These are phyloP conservation scores for Dicycla oo DNA, from an alignment of 2,888 invertebrate genomes.

Conservation along the genomic window DNA sequence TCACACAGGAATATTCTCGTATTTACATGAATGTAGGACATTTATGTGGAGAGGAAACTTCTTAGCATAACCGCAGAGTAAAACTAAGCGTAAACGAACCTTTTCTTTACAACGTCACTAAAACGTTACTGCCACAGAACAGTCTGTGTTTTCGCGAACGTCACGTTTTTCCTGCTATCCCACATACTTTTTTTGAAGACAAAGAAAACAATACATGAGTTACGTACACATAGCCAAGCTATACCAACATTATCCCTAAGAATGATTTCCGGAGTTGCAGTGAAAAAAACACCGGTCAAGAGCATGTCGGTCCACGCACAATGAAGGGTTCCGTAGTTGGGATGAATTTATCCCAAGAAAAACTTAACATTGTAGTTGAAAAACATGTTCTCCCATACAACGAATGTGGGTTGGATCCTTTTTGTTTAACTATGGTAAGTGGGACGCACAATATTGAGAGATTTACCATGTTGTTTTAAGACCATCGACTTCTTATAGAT, in stretches of 20 bases:
- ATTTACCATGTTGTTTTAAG: too few species aligned
- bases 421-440: too few species aligned
- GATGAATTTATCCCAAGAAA: too few species aligned
- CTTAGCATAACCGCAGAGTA: slow-evolving; percentile 60
- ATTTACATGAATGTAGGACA: slow-evolving; percentile 29
- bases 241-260: background rate
- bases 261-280: background rate
- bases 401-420: too few species aligned
- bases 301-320: too few species aligned
- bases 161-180: slow-evolving; percentile 52
- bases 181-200: slow-evolving; percentile 50
- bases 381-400: too few species aligned
- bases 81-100: slow-evolving; percentile 73
- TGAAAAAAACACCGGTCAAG: too few species aligned
- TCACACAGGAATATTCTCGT: background rate
- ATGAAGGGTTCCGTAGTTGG: too few species aligned
- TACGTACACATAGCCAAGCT: background rate
- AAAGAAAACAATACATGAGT: slow-evolving; percentile 50
- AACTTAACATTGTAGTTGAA: too few species aligned
- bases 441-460: too few species aligned
- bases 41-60: slow-evolving; percentile 55
- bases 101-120: slow-evolving; percentile 78
- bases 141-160: slow-evolving; percentile 64
- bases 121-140: slow-evolving; percentile 77
- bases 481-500: too few species aligned